Base-by-base conservation (phyloP, 1,140 invertebrate species). In the Proales similis region DNA sequence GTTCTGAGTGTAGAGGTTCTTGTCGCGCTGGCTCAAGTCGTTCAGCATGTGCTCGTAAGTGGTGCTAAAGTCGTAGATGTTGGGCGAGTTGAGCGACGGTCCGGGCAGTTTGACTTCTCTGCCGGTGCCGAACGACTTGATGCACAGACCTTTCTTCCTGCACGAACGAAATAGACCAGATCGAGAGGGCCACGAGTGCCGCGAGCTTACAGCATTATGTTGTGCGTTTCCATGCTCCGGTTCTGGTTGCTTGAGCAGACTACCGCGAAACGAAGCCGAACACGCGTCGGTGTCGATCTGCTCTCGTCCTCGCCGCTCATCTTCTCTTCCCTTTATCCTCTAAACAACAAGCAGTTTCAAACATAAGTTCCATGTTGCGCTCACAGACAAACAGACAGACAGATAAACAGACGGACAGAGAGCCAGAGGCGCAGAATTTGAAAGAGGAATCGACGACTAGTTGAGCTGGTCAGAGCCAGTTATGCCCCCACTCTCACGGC, bases 241-340 rank as follows among this genome's bases (percentile, higher is more conserved):
- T 98, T 99, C 88, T 97, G 96, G 75, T 99, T 99, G 70, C 90
- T 94, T 4, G 91, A 96, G 77, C 94, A 98, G 65, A 94, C 88
- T 43, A 99, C 90, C 9, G 93, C 93, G 69, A 95, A 82, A 71
- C 29, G 26, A 7, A 61, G n/a, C n/a, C n/a, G n/a, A n/a, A n/a
- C n/a, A n/a, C n/a, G n/a, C n/a, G n/a, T n/a, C n/a, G n/a, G n/a
- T n/a, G n/a, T n/a, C n/a, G n/a, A n/a, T n/a, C n/a, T n/a, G n/a
- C n/a, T n/a, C n/a, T n/a, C n/a, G n/a, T n/a, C n/a, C n/a, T n/a
- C n/a, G n/a, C n/a, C n/a, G n/a, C n/a, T n/a, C n/a, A n/a, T n/a
- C n/a, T n/a, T n/a, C n/a, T n/a, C n/a, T n/a, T n/a, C n/a, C n/a
- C n/a, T n/a, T n/a, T n/a, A n/a, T n/a, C n/a, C n/a, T n/a, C n/a